Conservation (phyloP, 2,113 vertebrate species). For the Pantherophis guttatus region DNA sequence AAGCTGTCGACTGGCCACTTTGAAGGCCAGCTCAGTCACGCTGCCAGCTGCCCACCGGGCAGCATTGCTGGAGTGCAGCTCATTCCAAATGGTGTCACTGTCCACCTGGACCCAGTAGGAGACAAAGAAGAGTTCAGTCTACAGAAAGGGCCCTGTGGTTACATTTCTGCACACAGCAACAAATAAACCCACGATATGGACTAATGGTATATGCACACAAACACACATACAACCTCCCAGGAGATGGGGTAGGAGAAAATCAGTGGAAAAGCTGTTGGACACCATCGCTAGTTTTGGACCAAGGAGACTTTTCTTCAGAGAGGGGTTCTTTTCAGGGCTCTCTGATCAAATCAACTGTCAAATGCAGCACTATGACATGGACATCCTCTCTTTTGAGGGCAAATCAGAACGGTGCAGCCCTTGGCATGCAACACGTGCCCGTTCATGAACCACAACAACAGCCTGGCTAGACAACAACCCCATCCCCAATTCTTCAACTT, state of each 20-base stretch:
- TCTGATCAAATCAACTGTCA: neutral
- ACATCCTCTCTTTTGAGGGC: neutral
- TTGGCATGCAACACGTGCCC: neutral
- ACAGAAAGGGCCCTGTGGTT: neutral
- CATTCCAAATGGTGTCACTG: constrained; percentile 92
- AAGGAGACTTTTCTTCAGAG: neutral
- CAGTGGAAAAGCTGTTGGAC: neutral
- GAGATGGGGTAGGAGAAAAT: neutral
- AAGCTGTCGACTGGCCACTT: constrained; percentile 84
- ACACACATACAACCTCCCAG: neutral
- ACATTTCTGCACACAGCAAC: neutral
- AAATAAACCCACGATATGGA: neutral
- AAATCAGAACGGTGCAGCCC: neutral
- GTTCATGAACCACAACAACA: neutral
- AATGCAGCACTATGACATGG: too few species aligned
- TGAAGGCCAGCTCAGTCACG: constrained; percentile 86
- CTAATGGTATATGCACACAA: neutral
- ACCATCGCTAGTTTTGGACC: neutral
- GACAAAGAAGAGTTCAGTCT: neutral
- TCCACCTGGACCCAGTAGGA: constrained; percentile 78
- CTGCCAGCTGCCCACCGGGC: constrained; percentile 86
- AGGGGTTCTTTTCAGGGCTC: neutral
- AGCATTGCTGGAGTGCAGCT: constrained; percentile 87
- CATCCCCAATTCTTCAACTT: neutral
- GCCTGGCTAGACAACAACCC: neutral